Evolutionary conservation across 2,113 vertebrate genomes (phyloP).

Genomic region (Zeus faber): DNA sequence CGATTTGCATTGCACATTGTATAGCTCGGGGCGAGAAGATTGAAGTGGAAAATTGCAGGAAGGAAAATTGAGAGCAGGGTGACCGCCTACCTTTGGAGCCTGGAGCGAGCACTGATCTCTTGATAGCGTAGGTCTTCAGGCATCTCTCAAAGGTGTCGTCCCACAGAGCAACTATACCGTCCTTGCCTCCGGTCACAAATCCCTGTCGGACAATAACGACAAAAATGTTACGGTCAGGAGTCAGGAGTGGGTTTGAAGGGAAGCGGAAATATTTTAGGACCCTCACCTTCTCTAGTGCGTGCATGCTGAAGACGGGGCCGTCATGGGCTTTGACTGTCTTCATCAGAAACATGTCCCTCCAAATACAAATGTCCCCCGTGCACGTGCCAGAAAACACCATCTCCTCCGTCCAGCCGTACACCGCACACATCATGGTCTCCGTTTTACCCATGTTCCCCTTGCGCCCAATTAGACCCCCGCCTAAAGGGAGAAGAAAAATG

Average conservation of each 20-base stretch:
- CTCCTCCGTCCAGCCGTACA: conserved; percentile 96
- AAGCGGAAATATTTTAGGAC: too few species aligned
- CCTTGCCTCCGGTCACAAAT: conserved; percentile 97
- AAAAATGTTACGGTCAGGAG: too few species aligned
- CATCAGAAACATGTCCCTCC: conserved; percentile 95
- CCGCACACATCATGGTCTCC: conserved; percentile 97
- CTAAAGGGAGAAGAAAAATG: conserved; percentile 67
- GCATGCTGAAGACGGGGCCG: conserved; percentile 97
- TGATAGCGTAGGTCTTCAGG: conserved; percentile 97
- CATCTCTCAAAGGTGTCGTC: conserved; percentile 97
- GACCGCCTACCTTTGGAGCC: conserved; percentile 92
- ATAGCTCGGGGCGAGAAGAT: background rate
- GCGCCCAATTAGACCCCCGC: conserved; percentile 92
- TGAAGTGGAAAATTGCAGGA: background rate
- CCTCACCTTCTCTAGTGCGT: conserved; percentile 91
- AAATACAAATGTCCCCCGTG: conserved; percentile 94
- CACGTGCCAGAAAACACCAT: conserved; percentile 95
- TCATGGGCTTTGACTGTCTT: conserved; percentile 98
- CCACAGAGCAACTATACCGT: conserved; percentile 95
- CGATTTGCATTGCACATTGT: background rate
- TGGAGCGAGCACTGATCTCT: conserved; percentile 92
- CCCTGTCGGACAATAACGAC: conserved; percentile 70
- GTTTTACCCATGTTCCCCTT: conserved; percentile 90
- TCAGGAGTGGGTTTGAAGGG: too few species aligned
- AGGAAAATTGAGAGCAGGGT: background rate